Percentiles rank a stretch among this genome's conserved stretches.
phyloP scores from a whole-genome alignment of 37 sponge, comb jelly and placozoan species.

The Tethya wilhelma region DNA sequence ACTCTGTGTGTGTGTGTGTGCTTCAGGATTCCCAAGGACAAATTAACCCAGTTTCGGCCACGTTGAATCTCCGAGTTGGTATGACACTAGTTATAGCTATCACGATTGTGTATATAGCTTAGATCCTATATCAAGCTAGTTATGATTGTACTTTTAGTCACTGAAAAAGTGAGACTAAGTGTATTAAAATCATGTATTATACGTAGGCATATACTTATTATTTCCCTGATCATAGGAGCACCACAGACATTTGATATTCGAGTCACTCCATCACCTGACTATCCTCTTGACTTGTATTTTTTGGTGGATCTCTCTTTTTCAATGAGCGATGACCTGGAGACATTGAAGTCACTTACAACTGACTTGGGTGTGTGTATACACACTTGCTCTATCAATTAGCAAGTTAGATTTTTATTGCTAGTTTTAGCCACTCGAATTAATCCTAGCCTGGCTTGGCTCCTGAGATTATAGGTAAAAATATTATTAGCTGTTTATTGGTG shows the following conservation, averaged over 20 bases:
- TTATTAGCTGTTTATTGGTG: not conserved
- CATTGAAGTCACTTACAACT: conserved; percentile 36
- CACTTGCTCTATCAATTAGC: too few species aligned
- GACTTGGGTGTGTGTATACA: too few species aligned
- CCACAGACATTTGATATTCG: conserved; percentile 54
- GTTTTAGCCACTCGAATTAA: not conserved
- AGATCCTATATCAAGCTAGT: not conserved
- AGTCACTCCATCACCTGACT: conserved; percentile 68
- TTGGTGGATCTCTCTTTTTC: conserved; percentile 83
- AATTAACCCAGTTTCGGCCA: too few species aligned
- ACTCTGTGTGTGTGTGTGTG: too few species aligned
- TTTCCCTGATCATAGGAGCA: conserved; percentile 41
- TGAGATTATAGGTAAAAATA: too few species aligned
- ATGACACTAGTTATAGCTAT: too few species aligned
- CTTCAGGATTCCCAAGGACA: too few species aligned
- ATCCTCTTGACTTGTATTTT: conserved; percentile 85
- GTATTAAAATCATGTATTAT: too few species aligned
- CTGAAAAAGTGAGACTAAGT: too few species aligned
- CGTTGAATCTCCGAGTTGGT: too few species aligned
- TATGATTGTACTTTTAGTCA: too few species aligned
- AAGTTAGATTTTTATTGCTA: not conserved
- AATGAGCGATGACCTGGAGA: conserved; percentile 71
- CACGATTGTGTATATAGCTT: not conserved
- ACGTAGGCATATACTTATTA: not conserved
- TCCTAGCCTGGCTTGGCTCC: too few species aligned